phyloP scores from a whole-genome alignment of 2,888 invertebrate species.

The Girardia tigrina region DNA sequence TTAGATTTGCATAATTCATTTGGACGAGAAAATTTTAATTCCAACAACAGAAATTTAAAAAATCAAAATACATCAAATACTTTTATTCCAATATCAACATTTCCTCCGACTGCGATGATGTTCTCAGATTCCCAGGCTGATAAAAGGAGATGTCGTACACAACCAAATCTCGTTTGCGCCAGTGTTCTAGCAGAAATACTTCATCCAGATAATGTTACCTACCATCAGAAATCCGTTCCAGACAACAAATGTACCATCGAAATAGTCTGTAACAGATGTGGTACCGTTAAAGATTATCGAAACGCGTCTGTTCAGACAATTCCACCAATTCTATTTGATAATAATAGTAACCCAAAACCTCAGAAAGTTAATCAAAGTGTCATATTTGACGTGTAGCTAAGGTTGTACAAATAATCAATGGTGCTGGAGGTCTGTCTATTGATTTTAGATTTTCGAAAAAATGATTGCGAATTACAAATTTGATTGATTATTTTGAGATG shows the following conservation, averaged over 20 bases:
- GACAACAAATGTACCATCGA: background rate
- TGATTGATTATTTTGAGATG: too few species aligned
- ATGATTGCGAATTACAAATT: too few species aligned
- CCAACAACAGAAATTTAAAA: background rate
- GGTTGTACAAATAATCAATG: too few species aligned
- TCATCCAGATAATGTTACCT: background rate
- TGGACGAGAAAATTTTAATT: background rate
- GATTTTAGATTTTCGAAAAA: too few species aligned
- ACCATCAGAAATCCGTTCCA: background rate
- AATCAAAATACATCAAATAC: constrained; percentile 10
- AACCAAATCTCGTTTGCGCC: background rate
- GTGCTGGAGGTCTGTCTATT: too few species aligned
- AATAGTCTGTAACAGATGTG: background rate
- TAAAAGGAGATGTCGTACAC: background rate
- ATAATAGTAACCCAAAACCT: background rate
- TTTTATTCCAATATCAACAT: background rate
- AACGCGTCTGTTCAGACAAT: background rate
- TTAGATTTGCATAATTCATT: background rate
- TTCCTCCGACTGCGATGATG: constrained; percentile 8
- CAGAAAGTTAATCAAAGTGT: background rate
- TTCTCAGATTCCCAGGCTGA: background rate
- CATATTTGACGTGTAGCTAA: background rate
- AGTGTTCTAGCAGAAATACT: constrained; percentile 10
- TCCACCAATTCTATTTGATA: background rate
- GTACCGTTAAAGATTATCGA: background rate